These are phyloP conservation scores for Crotophaga sulcirostris DNA, from an alignment of 2,113 vertebrate species.

Conservation along the genomic window DNA sequence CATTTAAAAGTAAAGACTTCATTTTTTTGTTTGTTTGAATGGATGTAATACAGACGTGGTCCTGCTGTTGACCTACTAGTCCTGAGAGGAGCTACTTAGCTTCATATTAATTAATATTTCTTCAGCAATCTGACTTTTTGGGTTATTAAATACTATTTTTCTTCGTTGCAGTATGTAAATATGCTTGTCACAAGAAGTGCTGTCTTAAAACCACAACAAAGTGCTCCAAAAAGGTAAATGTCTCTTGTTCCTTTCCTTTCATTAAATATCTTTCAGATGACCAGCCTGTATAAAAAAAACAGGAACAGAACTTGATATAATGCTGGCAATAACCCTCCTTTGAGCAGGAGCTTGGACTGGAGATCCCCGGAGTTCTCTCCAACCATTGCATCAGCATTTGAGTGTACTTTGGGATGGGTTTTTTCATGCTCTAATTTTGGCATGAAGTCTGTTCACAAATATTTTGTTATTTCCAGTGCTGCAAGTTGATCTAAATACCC, in stretches of 20 bases:
- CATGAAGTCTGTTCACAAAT: background rate
- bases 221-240: constrained; percentile 95
- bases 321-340: background rate
- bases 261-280: background rate
- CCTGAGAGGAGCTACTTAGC: background rate
- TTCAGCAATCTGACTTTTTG: background rate
- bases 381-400: background rate
- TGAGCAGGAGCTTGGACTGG: background rate
- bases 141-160: background rate
- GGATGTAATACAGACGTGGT: background rate
- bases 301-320: background rate
- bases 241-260: background rate
- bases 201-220: constrained; percentile 91
- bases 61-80: background rate
- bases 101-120: background rate
- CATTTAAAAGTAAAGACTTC: background rate
- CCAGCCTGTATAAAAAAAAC: background rate
- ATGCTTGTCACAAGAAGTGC: constrained; percentile 97
- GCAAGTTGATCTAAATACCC: background rate
- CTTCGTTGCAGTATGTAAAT: constrained; percentile 90
- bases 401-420: background rate
- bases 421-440: background rate
- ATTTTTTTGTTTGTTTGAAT: background rate
- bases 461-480: background rate
- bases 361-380: background rate